These are phyloP conservation scores for Homarus gammarus DNA, from an alignment of 2,888 invertebrate species.

Conservation along the genomic window DNA sequence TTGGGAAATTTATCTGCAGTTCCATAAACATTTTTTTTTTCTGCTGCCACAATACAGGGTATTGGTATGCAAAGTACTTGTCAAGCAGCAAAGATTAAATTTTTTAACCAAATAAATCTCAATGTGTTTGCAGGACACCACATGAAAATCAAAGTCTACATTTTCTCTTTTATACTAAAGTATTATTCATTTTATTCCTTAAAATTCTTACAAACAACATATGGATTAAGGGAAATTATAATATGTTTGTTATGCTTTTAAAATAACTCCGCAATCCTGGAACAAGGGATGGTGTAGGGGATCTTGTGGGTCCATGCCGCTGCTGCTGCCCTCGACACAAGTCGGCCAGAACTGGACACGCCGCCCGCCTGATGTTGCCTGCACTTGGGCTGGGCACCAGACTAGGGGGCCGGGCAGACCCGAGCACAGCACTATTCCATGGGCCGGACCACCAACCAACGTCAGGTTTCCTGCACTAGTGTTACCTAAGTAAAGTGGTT, in stretches of 20 bases:
- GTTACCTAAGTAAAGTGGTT: background rate
- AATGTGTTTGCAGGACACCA: conserved; percentile 53
- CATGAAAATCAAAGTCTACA: conserved; percentile 69
- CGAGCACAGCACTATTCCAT: conserved; percentile 42
- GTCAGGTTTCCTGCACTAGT: conserved; percentile 2
- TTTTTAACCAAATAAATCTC: too few species aligned
- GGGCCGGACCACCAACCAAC: conserved; percentile 33
- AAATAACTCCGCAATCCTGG: conserved; percentile 73
- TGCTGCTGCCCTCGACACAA: conserved; percentile 27
- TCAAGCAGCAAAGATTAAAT: too few species aligned
- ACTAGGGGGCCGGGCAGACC: conserved; percentile 51
- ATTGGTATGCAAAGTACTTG: too few species aligned
- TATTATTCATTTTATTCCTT: conserved; percentile 74
- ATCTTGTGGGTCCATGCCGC: conserved; percentile 35
- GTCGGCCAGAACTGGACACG: conserved; percentile 47
- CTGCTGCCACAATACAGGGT: too few species aligned
- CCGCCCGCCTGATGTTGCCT: conserved; percentile 14
- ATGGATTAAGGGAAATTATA: conserved; percentile 72
- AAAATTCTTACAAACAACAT: conserved; percentile 75
- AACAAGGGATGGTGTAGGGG: conserved; percentile 70
- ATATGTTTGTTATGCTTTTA: conserved; percentile 72
- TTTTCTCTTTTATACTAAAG: conserved; percentile 74
- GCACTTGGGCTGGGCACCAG: conserved; percentile 7
- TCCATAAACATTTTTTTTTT: too few species aligned
- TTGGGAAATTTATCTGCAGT: too few species aligned